These are phyloP conservation scores for Anolis carolinensis DNA, from an alignment of 2,113 vertebrate genomes.

Conservation along the genomic window DNA sequence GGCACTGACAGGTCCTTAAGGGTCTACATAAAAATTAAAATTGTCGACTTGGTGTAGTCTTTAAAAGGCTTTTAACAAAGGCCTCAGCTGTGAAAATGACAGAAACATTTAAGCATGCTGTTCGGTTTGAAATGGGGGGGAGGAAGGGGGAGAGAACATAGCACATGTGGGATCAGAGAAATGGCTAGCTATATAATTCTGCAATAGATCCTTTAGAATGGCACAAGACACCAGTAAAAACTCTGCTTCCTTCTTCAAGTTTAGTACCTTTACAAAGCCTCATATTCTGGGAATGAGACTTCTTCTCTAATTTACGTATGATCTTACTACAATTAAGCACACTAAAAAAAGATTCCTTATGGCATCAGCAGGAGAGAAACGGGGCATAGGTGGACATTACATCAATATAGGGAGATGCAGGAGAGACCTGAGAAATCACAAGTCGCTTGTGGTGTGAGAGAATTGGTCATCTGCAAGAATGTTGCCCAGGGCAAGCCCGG, in stretches of 20 bases:
- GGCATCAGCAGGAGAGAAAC: neutral
- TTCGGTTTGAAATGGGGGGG: neutral
- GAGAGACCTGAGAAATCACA: too few relatives aligned
- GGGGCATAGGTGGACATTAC: neutral
- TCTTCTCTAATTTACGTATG: neutral
- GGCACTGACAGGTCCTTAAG: constrained; percentile 16
- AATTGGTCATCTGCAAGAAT: too few relatives aligned
- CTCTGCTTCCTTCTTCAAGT: neutral
- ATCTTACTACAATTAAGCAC: neutral
- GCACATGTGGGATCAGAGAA: constrained; percentile 3
- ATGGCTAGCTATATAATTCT: neutral
- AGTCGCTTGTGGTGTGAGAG: too few relatives aligned
- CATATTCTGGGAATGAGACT: neutral
- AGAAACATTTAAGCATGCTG: constrained; percentile 15
- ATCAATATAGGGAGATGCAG: neutral
- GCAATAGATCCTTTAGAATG: neutral
- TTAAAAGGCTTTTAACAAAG: constrained; percentile 24
- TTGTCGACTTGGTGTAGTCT: constrained; percentile 8
- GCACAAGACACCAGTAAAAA: neutral
- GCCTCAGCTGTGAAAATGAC: neutral
- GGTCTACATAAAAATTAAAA: constrained; percentile 33
- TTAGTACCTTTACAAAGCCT: neutral
- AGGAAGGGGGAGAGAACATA: neutral
- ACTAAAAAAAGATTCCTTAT: neutral
- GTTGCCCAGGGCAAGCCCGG: too few relatives aligned